Percentiles rank a stretch among this genome's conserved stretches.
Evolutionary conservation across 1,140 invertebrate genomes (phyloP).

Genomic region (Orchesella cincta): DNA sequence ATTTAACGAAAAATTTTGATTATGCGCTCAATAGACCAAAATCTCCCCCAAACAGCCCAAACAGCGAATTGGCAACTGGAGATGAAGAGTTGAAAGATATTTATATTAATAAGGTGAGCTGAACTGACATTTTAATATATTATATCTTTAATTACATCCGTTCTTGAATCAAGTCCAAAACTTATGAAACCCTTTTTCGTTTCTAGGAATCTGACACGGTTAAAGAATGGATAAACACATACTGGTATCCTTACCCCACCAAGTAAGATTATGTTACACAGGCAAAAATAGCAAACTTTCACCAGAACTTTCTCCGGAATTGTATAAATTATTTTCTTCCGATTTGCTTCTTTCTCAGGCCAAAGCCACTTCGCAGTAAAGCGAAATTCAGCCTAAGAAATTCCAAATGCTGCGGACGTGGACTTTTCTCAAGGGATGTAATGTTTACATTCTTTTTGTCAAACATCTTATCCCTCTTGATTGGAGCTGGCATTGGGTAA

Average conservation of each 20-base stretch:
- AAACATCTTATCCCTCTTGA: conserved; percentile 81
- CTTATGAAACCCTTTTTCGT: conserved; percentile 7
- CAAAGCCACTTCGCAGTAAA: conserved; percentile 54
- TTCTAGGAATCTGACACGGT: conserved; percentile 18
- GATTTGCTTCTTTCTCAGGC: conserved; percentile 54
- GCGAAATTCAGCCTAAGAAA: conserved; percentile 71
- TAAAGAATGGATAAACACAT: conserved; percentile 17
- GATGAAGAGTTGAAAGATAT: conserved; percentile 77
- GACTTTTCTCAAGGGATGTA: conserved; percentile 78
- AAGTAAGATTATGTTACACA: neutral
- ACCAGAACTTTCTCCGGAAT: too few relatives aligned
- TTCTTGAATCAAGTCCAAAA: neutral
- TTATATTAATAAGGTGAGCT: conserved; percentile 74
- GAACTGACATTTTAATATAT: neutral
- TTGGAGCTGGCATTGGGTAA: conserved; percentile 88
- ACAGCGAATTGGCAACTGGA: conserved; percentile 70
- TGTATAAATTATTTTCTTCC: too few relatives aligned
- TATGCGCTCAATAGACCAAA: conserved; percentile 71
- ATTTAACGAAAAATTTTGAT: conserved; percentile 28
- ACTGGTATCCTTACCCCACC: conserved; percentile 1
- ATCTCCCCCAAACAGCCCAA: conserved; percentile 85
- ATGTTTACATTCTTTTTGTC: conserved; percentile 85
- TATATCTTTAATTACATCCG: neutral
- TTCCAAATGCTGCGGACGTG: conserved; percentile 60
- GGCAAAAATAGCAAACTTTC: neutral